phyloP scores from a whole-genome alignment of 2,797 vertebrate species.

The Crypturellus tataupa region DNA sequence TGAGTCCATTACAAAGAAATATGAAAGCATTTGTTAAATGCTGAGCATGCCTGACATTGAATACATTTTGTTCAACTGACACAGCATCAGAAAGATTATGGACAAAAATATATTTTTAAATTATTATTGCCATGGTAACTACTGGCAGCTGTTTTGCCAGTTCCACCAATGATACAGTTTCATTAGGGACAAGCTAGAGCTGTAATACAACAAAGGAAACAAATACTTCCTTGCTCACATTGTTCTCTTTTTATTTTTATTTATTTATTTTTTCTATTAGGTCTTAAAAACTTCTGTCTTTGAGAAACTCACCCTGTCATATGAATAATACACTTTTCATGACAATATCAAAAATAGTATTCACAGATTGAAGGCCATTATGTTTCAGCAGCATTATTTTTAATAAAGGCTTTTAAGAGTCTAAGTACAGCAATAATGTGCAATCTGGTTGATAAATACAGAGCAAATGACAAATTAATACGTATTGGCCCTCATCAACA shows the following conservation, averaged over 20 bases:
- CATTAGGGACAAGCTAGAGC: background rate
- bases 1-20: background rate
- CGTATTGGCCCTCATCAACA: constrained; percentile 72
- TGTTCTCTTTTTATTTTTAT: background rate
- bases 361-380: constrained; percentile 40
- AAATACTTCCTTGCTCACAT: background rate
- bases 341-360: constrained; percentile 57
- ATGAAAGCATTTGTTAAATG: constrained; percentile 37
- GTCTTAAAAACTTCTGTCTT: background rate
- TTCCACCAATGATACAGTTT: background rate
- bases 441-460: constrained; percentile 78
- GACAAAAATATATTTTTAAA: constrained; percentile 10
- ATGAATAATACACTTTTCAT: background rate
- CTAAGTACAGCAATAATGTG: constrained; percentile 62
- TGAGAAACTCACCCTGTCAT: background rate
- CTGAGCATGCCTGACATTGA: background rate
- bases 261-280: background rate
- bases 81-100: background rate
- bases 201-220: background rate
- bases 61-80: background rate
- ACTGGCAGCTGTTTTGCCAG: background rate
- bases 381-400: constrained; percentile 62
- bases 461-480: constrained; percentile 79
- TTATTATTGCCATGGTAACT: constrained; percentile 59
- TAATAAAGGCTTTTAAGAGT: constrained; percentile 72